Conservation (phyloP, 2,797 vertebrate species). For the Sebastes goodei region DNA sequence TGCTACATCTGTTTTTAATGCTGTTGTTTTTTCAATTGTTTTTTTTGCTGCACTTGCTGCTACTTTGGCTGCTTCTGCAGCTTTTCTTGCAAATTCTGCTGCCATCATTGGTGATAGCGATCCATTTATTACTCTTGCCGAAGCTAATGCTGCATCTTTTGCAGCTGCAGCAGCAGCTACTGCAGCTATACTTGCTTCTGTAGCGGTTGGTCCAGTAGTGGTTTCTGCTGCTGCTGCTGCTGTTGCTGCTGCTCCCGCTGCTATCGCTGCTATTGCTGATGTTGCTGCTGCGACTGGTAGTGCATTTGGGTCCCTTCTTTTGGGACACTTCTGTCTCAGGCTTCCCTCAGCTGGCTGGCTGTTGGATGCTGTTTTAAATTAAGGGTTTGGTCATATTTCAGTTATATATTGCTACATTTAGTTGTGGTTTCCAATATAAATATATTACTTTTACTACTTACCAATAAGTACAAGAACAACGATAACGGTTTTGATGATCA, state of each 20-base stretch:
- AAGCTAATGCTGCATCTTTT: neutral
- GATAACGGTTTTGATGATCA: neutral
- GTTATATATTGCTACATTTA: no score
- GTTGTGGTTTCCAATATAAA: neutral
- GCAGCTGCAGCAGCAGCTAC: neutral
- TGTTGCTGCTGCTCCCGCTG: neutral
- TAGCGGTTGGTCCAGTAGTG: rapidly evolving
- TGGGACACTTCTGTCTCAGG: constrained; percentile 3
- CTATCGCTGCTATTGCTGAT: neutral
- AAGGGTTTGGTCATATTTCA: neutral
- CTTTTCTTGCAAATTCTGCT: neutral
- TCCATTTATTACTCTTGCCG: neutral
- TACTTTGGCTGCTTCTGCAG: neutral
- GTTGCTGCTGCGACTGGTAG: neutral
- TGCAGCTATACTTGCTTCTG: neutral
- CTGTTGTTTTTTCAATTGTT: neutral
- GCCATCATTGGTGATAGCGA: rapidly evolving
- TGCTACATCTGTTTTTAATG: rapidly evolving
- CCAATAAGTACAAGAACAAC: neutral
- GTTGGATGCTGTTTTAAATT: neutral
- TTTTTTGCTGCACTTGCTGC: neutral
- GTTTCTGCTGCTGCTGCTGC: neutral
- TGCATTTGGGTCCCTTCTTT: neutral
- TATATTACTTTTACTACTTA: neutral
- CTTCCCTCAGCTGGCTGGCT: neutral